These are phyloP conservation scores for Calycopis cecrops DNA, from an alignment of 1,140 invertebrate genomes.

Conservation along the genomic window DNA sequence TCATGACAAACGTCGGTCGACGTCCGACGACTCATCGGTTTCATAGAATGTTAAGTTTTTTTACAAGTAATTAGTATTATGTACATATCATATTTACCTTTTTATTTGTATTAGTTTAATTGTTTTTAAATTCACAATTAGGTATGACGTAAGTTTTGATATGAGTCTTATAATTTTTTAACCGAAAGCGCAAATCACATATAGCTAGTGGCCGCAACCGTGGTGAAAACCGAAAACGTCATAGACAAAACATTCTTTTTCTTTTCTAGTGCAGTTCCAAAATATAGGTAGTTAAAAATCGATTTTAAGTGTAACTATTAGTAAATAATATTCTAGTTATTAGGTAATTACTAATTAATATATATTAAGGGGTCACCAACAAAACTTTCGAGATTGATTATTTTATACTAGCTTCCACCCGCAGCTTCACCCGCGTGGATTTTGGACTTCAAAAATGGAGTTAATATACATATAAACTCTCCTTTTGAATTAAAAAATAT, in stretches of 20 bases:
- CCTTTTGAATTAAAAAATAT: too few relatives aligned
- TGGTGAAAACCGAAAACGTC: conserved; percentile 9
- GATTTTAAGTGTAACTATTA: too few relatives aligned
- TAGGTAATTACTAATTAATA: too few relatives aligned
- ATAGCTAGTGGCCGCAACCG: background rate
- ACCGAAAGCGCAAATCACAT: conserved; percentile 5
- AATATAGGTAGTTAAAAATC: too few relatives aligned
- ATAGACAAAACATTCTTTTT: conserved; percentile 1
- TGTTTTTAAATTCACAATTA: background rate
- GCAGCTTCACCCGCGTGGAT: too few relatives aligned
- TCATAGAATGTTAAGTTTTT: background rate
- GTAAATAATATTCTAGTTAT: too few relatives aligned
- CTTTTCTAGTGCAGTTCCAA: background rate
- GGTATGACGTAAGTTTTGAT: background rate
- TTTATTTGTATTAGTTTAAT: background rate
- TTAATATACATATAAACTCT: too few relatives aligned
- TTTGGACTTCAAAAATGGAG: too few relatives aligned
- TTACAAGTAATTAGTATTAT: conserved; percentile 1
- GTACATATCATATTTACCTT: background rate
- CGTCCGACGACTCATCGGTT: conserved; percentile 6
- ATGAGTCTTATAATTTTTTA: background rate
- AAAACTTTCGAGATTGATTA: too few relatives aligned
- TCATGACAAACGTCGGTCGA: conserved; percentile 10
- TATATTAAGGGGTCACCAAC: too few relatives aligned
- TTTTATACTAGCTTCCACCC: too few relatives aligned